phyloP scores from a whole-genome alignment of 2,113 vertebrate species.

The Percina caprodes region DNA sequence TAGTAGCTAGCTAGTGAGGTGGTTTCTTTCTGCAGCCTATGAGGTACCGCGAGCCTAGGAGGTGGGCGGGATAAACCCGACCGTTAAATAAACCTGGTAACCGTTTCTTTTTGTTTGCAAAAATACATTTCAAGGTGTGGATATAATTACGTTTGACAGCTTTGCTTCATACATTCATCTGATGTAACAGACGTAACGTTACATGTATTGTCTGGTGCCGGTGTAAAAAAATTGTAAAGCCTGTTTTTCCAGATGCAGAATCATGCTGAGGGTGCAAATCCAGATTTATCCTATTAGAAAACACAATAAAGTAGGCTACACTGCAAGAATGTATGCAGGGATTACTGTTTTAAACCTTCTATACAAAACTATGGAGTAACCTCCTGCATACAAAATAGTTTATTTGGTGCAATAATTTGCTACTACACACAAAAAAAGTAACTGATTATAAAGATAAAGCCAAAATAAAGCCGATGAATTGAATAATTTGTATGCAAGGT shows the following conservation, averaged over 20 bases:
- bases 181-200: background rate
- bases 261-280: background rate
- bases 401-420: background rate
- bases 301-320: background rate
- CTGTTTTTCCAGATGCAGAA: background rate
- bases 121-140: fast-evolving
- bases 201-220: too few relatives aligned
- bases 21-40: background rate
- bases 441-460: too few relatives aligned
- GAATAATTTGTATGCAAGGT: too few relatives aligned
- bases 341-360: background rate
- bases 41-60: too few relatives aligned
- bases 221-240: too few relatives aligned
- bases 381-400: background rate
- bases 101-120: background rate
- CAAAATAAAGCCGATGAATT: too few relatives aligned
- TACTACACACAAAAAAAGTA: background rate
- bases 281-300: background rate
- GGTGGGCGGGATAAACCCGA: constrained; percentile 8
- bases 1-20: too few relatives aligned
- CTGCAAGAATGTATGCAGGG: background rate
- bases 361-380: background rate
- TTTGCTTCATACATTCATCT: background rate
- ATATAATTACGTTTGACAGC: background rate
- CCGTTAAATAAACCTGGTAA: background rate